Conservation (phyloP, 2,797 vertebrate species). For the Podargus strigoides region DNA sequence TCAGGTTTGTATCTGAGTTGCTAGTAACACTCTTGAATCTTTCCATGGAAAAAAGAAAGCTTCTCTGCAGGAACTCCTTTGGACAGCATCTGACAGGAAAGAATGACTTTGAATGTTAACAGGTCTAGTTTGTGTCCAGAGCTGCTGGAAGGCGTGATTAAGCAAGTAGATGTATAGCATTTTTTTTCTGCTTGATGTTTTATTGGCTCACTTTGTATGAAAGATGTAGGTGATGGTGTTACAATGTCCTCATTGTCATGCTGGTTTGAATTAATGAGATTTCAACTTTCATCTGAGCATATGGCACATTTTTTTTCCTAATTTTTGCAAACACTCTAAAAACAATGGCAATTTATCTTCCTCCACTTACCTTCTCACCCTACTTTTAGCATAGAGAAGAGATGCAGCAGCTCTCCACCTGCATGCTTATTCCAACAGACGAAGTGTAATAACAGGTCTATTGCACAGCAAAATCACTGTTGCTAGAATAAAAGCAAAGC, state of each 20-base stretch:
- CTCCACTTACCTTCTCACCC: neutral
- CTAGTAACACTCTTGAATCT: neutral
- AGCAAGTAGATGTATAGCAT: neutral
- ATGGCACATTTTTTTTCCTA: neutral
- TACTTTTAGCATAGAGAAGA: neutral
- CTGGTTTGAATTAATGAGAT: slow-evolving; percentile 32
- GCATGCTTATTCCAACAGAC: neutral
- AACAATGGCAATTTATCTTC: neutral
- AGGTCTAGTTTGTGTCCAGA: neutral
- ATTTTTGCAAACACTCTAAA: neutral
- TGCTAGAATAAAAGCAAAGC: neutral
- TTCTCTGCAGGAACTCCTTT: neutral
- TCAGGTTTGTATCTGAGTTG: neutral
- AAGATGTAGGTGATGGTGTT: slow-evolving; percentile 9
- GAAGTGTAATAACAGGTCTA: neutral
- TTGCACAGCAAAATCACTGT: neutral
- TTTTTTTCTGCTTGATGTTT: neutral
- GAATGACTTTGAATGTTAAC: neutral
- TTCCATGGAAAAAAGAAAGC: neutral
- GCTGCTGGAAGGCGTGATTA: neutral
- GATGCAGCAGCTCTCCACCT: neutral
- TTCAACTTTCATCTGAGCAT: neutral
- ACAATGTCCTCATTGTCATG: neutral
- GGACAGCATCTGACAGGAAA: neutral
- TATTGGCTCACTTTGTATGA: neutral